phyloP scores from a whole-genome alignment of 2,888 invertebrate genomes.

The Margaritifera margaritifera region DNA sequence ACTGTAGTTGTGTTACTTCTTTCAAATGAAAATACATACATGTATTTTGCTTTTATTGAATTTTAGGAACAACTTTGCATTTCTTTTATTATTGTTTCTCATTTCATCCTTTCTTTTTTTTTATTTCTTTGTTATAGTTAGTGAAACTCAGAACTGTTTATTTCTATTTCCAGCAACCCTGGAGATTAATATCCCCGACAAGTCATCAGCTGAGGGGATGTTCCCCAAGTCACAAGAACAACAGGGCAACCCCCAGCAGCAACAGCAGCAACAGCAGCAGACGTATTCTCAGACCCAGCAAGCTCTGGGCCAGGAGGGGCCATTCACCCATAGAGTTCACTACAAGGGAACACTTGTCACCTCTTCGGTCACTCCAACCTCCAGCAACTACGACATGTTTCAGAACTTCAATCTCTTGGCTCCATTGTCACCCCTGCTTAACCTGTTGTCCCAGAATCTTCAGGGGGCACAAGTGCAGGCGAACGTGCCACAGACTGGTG shows the following conservation, averaged over 20 bases:
- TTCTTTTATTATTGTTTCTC: neutral
- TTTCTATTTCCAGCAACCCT: slow-evolving; percentile 64
- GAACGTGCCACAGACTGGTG: slow-evolving; percentile 36
- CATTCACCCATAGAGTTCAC: slow-evolving; percentile 69
- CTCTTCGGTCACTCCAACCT: slow-evolving; percentile 74
- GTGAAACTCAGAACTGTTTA: slow-evolving; percentile 13
- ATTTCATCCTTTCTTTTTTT: slow-evolving; percentile 3
- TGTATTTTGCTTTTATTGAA: slow-evolving; percentile 3
- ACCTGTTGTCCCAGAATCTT: slow-evolving; percentile 61
- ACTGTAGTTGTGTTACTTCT: neutral
- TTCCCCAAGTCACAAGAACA: slow-evolving; percentile 32
- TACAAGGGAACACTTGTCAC: slow-evolving; percentile 85
- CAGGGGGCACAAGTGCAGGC: slow-evolving; percentile 49
- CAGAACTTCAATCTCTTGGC: slow-evolving; percentile 57
- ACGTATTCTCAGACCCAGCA: slow-evolving; percentile 1
- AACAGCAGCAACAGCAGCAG: slow-evolving; percentile 22
- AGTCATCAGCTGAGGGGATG: slow-evolving; percentile 37
- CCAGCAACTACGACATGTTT: slow-evolving; percentile 46
- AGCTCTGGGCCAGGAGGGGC: slow-evolving; percentile 17
- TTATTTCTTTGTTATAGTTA: neutral
- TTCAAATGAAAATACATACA: neutral
- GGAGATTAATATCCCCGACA: slow-evolving; percentile 67
- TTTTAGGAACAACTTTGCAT: neutral
- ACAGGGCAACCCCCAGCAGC: slow-evolving; percentile 20
- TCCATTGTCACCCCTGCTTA: slow-evolving; percentile 66